Percentiles rank a stretch among this genome's conserved stretches.
phyloP scores from a whole-genome alignment of 1,140 invertebrate species.

The Gonatopus flavifemur region DNA sequence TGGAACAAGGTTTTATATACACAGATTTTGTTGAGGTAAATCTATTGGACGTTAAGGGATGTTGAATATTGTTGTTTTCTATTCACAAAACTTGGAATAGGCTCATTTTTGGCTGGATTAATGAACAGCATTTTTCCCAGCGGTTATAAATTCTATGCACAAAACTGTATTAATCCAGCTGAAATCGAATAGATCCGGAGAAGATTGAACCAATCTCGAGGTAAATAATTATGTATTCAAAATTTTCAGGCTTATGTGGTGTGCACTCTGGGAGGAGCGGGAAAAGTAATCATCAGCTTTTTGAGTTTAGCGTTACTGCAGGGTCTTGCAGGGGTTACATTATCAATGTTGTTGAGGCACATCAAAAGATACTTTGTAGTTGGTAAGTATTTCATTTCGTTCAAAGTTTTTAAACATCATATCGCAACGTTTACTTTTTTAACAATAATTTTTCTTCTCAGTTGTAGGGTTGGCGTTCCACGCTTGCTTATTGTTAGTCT shows the following conservation, averaged over 20 bases:
- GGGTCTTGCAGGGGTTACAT: conserved; percentile 67
- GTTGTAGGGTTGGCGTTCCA: conserved; percentile 71
- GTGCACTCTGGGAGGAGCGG: conserved; percentile 66
- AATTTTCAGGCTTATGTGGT: conserved; percentile 64
- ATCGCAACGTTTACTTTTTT: background rate
- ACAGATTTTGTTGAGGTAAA: conserved; percentile 70
- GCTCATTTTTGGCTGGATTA: background rate
- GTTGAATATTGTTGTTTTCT: background rate
- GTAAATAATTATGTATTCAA: conserved; percentile 19
- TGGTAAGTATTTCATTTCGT: conserved; percentile 49
- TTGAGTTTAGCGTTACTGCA: conserved; percentile 67
- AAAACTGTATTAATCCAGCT: background rate
- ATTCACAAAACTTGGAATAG: background rate
- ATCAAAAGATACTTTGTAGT: conserved; percentile 67
- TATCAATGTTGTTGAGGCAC: conserved; percentile 69
- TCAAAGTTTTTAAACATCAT: background rate
- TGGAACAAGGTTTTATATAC: conserved; percentile 74
- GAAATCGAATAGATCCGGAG: background rate
- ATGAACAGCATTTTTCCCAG: background rate
- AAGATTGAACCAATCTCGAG: background rate
- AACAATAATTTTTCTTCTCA: conserved; percentile 34
- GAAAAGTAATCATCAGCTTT: conserved; percentile 65
- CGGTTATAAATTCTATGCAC: background rate
- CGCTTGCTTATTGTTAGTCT: conserved; percentile 66
- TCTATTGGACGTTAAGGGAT: background rate